Percentiles rank a stretch among this genome's conserved stretches.
Conservation (phyloP, 2,113 vertebrate species). For the pig (Sus scrofa) region T2T-Sscrofa CM000817.6:98249501-98250000, state of each 20-base stretch:
- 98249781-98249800: constrained; percentile 86
- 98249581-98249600: background rate
- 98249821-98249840: constrained; percentile 83
- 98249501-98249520: background rate
- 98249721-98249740: constrained; percentile 91
- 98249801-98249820: constrained; percentile 79
- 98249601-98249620: background rate
- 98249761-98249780: constrained; percentile 91
- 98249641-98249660: constrained; percentile 42
- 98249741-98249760: constrained; percentile 95
- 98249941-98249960: constrained; percentile 83
- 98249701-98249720: constrained; percentile 85
- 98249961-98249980: constrained; percentile 81
- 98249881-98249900: constrained; percentile 82
- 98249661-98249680: constrained; percentile 71
- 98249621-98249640: constrained; percentile 18
- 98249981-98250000: constrained; percentile 86
- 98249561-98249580: background rate
- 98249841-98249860: constrained; percentile 81
- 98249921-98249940: constrained; percentile 80
- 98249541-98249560: background rate
- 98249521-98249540: background rate
- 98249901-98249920: constrained; percentile 85
- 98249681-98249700: constrained; percentile 77
- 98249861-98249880: constrained; percentile 77